Conservation (phyloP, 2,888 invertebrate species). For the Lithophane semibrunnea region DNA sequence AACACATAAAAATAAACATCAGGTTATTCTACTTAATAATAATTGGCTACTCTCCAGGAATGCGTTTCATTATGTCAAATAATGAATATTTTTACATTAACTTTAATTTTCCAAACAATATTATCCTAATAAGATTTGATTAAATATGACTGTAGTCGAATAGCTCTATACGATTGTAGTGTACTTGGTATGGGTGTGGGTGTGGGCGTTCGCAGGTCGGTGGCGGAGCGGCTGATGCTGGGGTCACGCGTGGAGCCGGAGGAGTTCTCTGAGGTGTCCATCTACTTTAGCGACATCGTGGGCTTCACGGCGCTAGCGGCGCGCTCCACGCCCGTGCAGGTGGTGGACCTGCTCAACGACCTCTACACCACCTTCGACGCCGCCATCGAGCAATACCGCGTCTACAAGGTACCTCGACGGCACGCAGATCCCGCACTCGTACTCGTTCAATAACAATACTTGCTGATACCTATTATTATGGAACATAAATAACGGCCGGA, state of each 20-base stretch:
- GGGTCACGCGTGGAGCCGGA: conserved; percentile 98
- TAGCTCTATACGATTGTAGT: too few relatives aligned
- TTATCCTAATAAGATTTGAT: too few relatives aligned
- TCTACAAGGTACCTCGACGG: conserved; percentile 92
- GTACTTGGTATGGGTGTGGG: not conserved
- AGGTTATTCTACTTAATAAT: too few relatives aligned
- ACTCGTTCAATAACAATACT: too few relatives aligned
- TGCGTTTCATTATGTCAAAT: too few relatives aligned
- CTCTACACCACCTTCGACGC: conserved; percentile 98
- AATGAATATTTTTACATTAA: too few relatives aligned
- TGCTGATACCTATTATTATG: too few relatives aligned
- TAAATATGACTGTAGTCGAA: too few relatives aligned
- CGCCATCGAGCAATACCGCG: conserved; percentile 97
- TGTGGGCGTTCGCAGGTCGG: conserved; percentile 90
- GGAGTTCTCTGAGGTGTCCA: conserved; percentile 97
- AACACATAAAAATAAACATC: too few relatives aligned
- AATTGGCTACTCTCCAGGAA: too few relatives aligned
- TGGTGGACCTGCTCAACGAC: conserved; percentile 97
- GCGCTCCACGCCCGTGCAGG: conserved; percentile 97
- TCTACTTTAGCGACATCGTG: conserved; percentile 98
- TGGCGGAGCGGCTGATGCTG: conserved; percentile 97
- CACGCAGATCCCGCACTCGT: not conserved
- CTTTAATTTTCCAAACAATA: too few relatives aligned
- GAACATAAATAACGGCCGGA: not conserved
- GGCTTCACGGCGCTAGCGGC: conserved; percentile 98